These are phyloP conservation scores for Acanthosepion esculentum DNA, from an alignment of 2,888 invertebrate species.

Conservation along the genomic window DNA sequence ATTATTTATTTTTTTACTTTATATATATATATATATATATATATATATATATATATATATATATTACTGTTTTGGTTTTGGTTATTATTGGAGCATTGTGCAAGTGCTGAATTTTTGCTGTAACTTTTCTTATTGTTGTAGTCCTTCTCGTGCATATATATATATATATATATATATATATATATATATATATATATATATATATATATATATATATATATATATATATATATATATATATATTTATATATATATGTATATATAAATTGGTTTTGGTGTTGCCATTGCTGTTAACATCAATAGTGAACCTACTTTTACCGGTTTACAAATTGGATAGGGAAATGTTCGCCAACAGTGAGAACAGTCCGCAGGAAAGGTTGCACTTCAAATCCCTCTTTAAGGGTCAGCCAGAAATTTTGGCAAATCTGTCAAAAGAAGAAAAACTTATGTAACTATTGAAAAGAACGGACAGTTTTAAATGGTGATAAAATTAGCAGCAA, in stretches of 20 bases:
- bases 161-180: too few species aligned
- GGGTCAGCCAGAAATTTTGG: slow-evolving; percentile 67
- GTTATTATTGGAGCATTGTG: background rate
- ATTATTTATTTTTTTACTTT: background rate
- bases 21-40: background rate
- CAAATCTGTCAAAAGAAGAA: slow-evolving; percentile 65
- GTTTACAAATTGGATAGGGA: slow-evolving; percentile 69
- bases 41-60: background rate
- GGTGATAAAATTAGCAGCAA: too few species aligned
- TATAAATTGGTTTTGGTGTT: background rate
- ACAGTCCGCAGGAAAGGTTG: slow-evolving; percentile 68
- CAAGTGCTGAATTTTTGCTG: background rate
- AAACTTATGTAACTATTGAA: background rate
- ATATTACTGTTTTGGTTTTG: background rate
- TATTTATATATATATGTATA: too few species aligned
- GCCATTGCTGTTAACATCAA: background rate
- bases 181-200: too few species aligned
- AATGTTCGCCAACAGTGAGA: slow-evolving; percentile 67
- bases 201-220: too few species aligned
- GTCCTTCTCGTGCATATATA: too few species aligned
- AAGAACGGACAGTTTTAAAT: too few species aligned
- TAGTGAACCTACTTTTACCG: slow-evolving; percentile 53
- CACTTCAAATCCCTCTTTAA: slow-evolving; percentile 58
- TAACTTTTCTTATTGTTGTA: background rate
- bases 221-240: too few species aligned